Percentiles rank a stretch among this genome's conserved stretches.
These are phyloP conservation scores for Cyaniris semiargus DNA, from an alignment of 2,888 invertebrate species.

Conservation along the genomic window DNA sequence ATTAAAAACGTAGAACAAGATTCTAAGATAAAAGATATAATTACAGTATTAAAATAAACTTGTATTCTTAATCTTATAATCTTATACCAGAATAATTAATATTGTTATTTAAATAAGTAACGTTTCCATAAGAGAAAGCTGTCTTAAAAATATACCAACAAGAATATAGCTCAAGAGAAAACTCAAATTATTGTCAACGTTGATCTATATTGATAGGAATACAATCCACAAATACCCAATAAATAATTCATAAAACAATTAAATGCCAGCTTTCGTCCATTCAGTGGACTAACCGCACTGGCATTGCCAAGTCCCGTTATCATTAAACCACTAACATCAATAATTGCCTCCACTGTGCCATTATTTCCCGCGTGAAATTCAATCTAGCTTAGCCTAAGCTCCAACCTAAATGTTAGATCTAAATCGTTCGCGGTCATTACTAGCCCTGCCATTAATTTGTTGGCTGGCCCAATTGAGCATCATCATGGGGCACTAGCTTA, in stretches of 20 bases:
- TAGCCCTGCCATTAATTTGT: conserved; percentile 24
- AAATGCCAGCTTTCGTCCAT: conserved; percentile 17
- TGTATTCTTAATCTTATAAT: background rate
- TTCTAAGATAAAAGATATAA: background rate
- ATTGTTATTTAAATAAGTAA: background rate
- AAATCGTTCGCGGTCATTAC: conserved; percentile 29
- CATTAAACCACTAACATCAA: conserved; percentile 30
- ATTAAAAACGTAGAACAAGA: too few relatives aligned
- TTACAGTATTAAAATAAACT: background rate
- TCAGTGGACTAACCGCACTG: conserved; percentile 8
- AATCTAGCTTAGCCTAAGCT: conserved; percentile 49
- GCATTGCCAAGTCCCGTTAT: conserved; percentile 23
- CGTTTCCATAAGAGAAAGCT: background rate
- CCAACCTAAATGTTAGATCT: conserved; percentile 45
- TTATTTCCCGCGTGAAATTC: conserved; percentile 32
- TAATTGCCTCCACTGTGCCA: conserved; percentile 23
- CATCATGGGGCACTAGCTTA: background rate
- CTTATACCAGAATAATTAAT: background rate
- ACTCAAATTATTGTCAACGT: background rate
- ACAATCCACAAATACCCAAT: background rate
- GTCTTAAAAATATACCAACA: background rate
- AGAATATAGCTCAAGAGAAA: background rate
- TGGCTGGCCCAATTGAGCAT: conserved; percentile 11
- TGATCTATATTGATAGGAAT: conserved; percentile 2
- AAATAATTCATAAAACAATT: conserved; percentile 28